Base-by-base conservation (phyloP, 92 coral and sea anemone genomes). In the Epizoanthus rinbou region DNA sequence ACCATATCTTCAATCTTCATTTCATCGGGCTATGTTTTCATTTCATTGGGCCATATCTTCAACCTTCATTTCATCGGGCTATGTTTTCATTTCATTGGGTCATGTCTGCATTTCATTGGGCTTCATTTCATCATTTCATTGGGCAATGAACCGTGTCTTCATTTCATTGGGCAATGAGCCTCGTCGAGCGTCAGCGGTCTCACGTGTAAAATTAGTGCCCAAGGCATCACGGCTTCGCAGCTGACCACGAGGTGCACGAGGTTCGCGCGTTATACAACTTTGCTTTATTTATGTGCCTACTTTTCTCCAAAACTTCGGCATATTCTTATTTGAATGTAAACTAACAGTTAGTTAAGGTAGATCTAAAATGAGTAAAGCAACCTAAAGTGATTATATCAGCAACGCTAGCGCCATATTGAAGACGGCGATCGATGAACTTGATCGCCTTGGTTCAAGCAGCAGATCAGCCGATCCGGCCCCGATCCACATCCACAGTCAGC, bases 391-490 rank as follows among this genome's bases (percentile, higher is more conserved):
- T 24, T 72, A 22, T 72, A 72, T 72, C 76, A 72, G 76, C 57
- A 35, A 72, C 52, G 57, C 76, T 14, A 39, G 50, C 57, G 76
- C 57, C 1, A 71, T 71, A 39, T 33, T 71, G 21, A 71, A 52
- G 47, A 71, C 76, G 76, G 76, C 76, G 8, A 71, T 71, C 76
- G 76, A 71, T n/a, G 76, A 71, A 3, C 76, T 71, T 33, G 76
- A 71, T 71, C 76, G 76, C 76, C 76, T 71, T 71, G 41, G 47
- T 23, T 22, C 76, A 23, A n/a, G 60, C 18, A 57, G 18, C 60
- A n/a, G 60, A 13, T 57, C 60, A 57, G 60, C 17, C 60, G 60
- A 57, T 28, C 31, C 31, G 31, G 1, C 31, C 2, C 31, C 31
- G 31, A 28, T 28, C 31, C 31, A 28, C 31, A n/a, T n/a, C n/a